phyloP scores from a whole-genome alignment of 2,113 vertebrate species.

The Myotis davidii region DNA sequence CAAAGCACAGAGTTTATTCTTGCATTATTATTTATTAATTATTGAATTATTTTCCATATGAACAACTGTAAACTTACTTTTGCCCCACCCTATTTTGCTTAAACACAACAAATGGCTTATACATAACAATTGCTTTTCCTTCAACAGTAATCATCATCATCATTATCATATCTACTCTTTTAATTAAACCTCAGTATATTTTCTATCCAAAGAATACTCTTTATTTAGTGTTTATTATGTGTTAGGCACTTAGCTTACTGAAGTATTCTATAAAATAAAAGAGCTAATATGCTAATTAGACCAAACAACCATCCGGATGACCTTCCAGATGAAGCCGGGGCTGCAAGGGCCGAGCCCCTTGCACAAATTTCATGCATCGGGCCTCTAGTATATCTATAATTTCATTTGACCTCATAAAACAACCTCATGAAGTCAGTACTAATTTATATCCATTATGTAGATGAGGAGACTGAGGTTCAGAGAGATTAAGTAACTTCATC shows the following conservation, averaged over 20 bases:
- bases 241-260: neutral
- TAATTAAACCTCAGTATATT: neutral
- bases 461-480: neutral
- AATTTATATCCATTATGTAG: neutral
- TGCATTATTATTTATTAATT: neutral
- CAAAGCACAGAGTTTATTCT: neutral
- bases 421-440: neutral
- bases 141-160: neutral
- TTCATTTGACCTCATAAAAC: neutral
- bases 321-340: no score
- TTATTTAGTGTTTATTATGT: neutral
- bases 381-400: neutral
- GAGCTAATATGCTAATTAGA: no score
- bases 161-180: neutral
- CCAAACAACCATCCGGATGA: no score
- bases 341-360: no score
- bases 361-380: no score
- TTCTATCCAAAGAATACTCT: neutral
- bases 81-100: neutral
- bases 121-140: neutral
- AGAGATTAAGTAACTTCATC: slow-evolving; percentile 22
- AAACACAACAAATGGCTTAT: neutral
- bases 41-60: neutral
- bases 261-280: neutral
- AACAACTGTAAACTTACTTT: neutral